Percentiles rank a stretch among this genome's conserved stretches.
These are phyloP conservation scores for Ptychobarbus kaznakovi DNA, from an alignment of 2,797 vertebrate genomes.

Conservation along the genomic window DNA sequence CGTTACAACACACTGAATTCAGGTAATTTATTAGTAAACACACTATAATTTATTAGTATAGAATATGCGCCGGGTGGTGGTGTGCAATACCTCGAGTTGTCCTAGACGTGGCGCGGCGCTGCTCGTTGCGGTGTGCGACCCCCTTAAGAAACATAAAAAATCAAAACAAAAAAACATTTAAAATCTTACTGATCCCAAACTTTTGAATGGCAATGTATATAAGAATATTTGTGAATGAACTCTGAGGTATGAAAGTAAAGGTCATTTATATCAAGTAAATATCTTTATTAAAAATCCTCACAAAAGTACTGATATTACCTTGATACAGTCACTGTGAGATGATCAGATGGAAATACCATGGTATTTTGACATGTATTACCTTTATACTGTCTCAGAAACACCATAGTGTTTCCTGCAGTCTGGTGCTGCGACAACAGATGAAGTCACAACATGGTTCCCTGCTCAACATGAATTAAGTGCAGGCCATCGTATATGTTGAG, in stretches of 20 bases:
- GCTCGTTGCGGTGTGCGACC: too few species aligned
- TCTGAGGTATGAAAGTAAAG: not conserved
- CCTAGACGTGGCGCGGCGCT: too few species aligned
- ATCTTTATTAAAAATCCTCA: not conserved
- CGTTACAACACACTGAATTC: too few species aligned
- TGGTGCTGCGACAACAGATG: slow-evolving; percentile 54
- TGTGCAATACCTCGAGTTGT: too few species aligned
- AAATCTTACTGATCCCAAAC: not conserved
- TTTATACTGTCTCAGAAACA: not conserved
- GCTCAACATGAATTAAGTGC: slow-evolving; percentile 68
- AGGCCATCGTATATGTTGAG: slow-evolving; percentile 57
- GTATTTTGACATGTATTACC: not conserved
- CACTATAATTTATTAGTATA: too few species aligned
- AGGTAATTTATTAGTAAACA: too few species aligned
- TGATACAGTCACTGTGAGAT: not conserved
- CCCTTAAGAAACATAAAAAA: too few species aligned
- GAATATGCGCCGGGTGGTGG: too few species aligned
- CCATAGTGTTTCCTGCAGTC: not conserved
- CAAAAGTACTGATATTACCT: not conserved
- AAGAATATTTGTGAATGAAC: not conserved
- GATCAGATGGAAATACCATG: not conserved
- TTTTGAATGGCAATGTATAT: not conserved
- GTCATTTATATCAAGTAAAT: not conserved
- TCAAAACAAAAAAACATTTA: not conserved
- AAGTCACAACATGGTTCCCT: slow-evolving; percentile 63